These are phyloP conservation scores for Tursiops truncatus DNA, from an alignment of 2,113 vertebrate species.

Conservation along the genomic window DNA sequence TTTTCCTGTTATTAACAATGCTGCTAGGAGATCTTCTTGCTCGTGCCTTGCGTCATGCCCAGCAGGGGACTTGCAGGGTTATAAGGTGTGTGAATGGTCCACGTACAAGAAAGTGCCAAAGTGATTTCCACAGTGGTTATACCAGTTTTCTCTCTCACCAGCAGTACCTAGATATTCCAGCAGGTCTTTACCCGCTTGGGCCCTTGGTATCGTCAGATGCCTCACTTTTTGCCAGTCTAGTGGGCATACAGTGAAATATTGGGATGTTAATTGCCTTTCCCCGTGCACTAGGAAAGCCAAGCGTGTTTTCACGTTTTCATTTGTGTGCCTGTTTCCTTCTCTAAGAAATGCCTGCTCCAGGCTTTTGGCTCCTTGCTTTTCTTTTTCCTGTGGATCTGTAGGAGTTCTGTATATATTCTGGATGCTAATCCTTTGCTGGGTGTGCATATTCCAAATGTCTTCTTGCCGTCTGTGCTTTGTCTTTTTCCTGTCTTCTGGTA, in stretches of 20 bases:
- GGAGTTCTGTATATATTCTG: neutral
- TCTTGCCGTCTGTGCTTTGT: neutral
- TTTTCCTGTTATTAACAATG: neutral
- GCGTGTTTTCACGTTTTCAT: neutral
- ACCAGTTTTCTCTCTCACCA: neutral
- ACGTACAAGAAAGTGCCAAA: neutral
- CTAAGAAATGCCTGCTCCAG: neutral
- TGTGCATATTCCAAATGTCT: neutral
- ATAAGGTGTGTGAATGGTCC: neutral
- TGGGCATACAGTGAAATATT: neutral
- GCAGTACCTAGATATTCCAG: rapidly evolving
- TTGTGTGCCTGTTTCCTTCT: neutral
- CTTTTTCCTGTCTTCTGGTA: neutral
- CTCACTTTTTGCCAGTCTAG: neutral
- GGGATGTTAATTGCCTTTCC: neutral
- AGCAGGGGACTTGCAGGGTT: neutral
- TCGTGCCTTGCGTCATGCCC: too few species aligned
- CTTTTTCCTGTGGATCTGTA: neutral
- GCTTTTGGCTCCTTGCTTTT: neutral
- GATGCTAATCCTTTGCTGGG: neutral
- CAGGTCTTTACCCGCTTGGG: neutral
- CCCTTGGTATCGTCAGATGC: neutral
- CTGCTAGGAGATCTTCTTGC: neutral
- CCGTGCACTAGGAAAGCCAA: neutral
- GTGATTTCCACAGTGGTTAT: neutral